phyloP scores from a whole-genome alignment of 2,797 vertebrate species.

The Brachyrhaphis roseni region DNA sequence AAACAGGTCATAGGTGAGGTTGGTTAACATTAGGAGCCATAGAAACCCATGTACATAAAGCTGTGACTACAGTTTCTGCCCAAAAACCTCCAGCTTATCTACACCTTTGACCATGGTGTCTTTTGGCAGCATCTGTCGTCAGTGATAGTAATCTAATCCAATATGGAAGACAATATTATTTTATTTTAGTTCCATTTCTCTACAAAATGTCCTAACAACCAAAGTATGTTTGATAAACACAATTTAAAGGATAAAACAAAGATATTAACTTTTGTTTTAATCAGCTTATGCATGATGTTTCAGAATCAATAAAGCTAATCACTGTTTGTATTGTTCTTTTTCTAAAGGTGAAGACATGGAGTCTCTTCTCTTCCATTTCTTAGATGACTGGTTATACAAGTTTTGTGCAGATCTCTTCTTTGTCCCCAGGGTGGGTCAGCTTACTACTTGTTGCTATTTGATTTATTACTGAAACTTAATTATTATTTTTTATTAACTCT shows the following conservation, averaged over 20 bases:
- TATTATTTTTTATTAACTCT: neutral
- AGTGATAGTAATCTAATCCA: neutral
- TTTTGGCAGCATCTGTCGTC: neutral
- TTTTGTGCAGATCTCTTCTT: constrained; percentile 96
- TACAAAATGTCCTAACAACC: neutral
- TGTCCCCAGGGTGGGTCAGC: constrained; percentile 90
- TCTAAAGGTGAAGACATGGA: constrained; percentile 89
- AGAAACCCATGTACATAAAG: neutral
- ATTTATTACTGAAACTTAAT: neutral
- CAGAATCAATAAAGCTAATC: constrained; percentile 3
- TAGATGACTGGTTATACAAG: constrained; percentile 97
- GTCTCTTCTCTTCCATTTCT: constrained; percentile 94
- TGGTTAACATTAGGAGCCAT: neutral
- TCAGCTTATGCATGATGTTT: neutral
- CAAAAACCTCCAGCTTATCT: neutral
- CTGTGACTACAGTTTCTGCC: neutral
- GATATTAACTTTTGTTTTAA: neutral
- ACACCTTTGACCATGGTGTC: neutral
- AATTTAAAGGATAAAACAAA: neutral
- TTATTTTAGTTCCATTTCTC: neutral
- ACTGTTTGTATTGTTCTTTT: neutral
- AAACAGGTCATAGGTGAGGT: neutral
- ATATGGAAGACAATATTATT: neutral
- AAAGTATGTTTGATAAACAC: neutral
- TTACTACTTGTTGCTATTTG: neutral